Conservation (phyloP, 30 jellyfish, hydroid and myxozoan genomes). For the Aurelia aurita complex sp. Pacific region DNA sequence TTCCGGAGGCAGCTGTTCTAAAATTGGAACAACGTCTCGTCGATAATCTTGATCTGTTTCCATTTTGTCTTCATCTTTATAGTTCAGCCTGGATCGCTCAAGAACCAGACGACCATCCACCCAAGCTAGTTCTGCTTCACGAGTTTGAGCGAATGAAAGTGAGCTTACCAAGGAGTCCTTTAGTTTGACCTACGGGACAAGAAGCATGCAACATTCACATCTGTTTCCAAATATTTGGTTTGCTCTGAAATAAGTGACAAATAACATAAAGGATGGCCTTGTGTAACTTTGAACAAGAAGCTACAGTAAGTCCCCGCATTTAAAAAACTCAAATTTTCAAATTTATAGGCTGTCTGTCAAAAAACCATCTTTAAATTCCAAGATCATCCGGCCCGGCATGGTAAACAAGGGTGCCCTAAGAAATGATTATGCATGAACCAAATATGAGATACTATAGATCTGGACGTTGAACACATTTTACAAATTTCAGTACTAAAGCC, state of each 20-base stretch:
- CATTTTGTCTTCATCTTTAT: conserved; percentile 45
- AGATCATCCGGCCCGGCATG: too few relatives aligned
- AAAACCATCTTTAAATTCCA: too few relatives aligned
- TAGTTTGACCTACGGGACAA: conserved; percentile 70
- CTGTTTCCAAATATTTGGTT: neutral
- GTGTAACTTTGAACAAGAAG: too few relatives aligned
- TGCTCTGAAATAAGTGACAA: too few relatives aligned
- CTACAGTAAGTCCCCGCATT: neutral
- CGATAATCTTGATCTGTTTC: conserved; percentile 62
- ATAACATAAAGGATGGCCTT: too few relatives aligned
- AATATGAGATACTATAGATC: too few relatives aligned
- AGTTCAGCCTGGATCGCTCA: conserved; percentile 59
- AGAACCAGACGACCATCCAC: conserved; percentile 94
- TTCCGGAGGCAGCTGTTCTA: conserved; percentile 92
- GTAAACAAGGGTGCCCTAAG: too few relatives aligned
- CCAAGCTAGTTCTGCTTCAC: conserved; percentile 97
- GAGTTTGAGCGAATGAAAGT: conserved; percentile 82
- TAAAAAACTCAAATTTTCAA: too few relatives aligned
- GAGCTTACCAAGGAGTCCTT: conserved; percentile 97
- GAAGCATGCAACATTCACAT: neutral
- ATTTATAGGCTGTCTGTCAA: too few relatives aligned
- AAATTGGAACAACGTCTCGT: conserved; percentile 86
- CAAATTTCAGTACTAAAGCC: too few relatives aligned
- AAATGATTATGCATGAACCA: too few relatives aligned
- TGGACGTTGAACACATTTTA: too few relatives aligned